Base-by-base conservation (phyloP, 2,888 invertebrate species). In the Zhengitettix transpicula region DNA sequence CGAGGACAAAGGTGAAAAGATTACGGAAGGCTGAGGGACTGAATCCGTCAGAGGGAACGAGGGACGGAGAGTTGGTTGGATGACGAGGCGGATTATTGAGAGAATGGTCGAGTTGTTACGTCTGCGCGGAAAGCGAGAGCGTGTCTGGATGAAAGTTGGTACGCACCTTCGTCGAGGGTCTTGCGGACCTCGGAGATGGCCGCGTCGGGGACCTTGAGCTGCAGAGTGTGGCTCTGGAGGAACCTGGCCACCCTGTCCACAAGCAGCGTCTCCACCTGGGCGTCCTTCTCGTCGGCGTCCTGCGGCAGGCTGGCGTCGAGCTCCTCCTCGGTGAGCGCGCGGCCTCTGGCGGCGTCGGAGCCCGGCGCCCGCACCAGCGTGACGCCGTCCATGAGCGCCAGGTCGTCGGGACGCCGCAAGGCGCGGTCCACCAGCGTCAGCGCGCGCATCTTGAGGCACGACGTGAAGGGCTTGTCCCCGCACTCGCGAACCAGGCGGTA, bases 151-250 rank as follows among this genome's bases (percentile, higher is more conserved):
- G 28, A 28, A 28, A 28, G 28, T 2, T 5, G 28, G 2, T 28
- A 2, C 55, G 52, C 78, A 88, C 89, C 88, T 84, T 89, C 89
- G 69, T 87, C 89, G 56, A 87, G 76, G n/a, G 88, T 85, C 65
- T 86, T 81, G 69, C 85, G 82, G 71, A 89, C 78, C 67, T 85
- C 85, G 66, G 83, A 79, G 66, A 86, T 81, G 53, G 85, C 81
- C 57, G 81, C 80, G 63, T 82, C 82, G 67, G 89, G 89, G 67
- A 90, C 79, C 72, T 88, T 88, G 68, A 90, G 82, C 70, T 90
- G 89, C 53, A 90, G 75, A 16, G 87, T 85, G 68, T 89, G 89
- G 57, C 84, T 83, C 68, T 85, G 83, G 65, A 89, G 80, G 71
- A 89, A 83, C 67, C 83, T 81, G 64, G 85, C 82, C 11, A 89